A percentile compares a stretch with the other conserved stretches of the same genome.
Conservation (phyloP, 2,113 vertebrate species). For the Stegostoma tigrinum region DNA sequence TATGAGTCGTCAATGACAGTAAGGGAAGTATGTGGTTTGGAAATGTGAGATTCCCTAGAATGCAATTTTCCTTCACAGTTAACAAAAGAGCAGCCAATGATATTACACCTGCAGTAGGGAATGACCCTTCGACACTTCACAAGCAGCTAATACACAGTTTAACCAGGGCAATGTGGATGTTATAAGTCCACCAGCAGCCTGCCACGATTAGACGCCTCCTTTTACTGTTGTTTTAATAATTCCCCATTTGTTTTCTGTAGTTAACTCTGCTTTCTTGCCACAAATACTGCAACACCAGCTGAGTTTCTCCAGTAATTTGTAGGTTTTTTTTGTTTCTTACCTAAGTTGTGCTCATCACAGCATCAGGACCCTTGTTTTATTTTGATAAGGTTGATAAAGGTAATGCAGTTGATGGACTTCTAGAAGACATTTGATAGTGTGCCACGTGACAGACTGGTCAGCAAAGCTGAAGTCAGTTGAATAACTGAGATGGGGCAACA, state of each 20-base stretch:
- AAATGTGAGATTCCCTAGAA: background rate
- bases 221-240: background rate
- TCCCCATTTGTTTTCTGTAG: background rate
- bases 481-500: background rate
- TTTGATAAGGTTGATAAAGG: background rate
- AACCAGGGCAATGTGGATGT: background rate
- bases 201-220: background rate
- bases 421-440: background rate
- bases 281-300: no score
- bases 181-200: background rate
- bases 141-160: background rate
- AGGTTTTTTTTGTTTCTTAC: background rate
- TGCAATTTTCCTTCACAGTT: background rate
- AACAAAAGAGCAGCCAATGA: background rate
- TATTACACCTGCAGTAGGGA: background rate
- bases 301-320: no score
- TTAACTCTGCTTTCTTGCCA: no score
- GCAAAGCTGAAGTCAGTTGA: background rate
- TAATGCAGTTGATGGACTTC: background rate
- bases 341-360: background rate
- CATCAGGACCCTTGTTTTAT: no score
- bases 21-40: background rate
- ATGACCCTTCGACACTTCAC: background rate
- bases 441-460: background rate
- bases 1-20: background rate